Evolutionary conservation across 2,888 invertebrate species (phyloP).

Genomic region (Cabera pusaria): DNA sequence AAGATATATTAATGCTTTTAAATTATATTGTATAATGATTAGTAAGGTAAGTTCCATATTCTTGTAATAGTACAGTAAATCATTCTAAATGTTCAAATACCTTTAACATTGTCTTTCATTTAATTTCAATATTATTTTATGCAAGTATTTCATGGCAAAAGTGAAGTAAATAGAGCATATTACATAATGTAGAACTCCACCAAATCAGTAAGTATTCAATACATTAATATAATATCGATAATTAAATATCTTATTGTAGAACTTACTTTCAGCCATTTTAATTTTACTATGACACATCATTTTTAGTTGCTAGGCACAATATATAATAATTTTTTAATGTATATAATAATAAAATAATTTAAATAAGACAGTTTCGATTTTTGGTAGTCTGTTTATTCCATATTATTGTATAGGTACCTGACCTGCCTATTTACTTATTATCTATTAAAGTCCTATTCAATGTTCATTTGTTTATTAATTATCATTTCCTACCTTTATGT

Average conservation of each 20-base stretch:
- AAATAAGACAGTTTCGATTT: conserved; percentile 16
- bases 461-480: no score
- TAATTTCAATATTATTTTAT: no score
- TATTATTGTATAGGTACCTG: conserved; percentile 21
- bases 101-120: no score
- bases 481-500: no score
- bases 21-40: conserved; percentile 5
- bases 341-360: conserved; percentile 20
- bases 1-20: conserved; percentile 9
- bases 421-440: conserved; percentile 27
- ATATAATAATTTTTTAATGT: conserved; percentile 8
- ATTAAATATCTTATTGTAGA: no score
- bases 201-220: conserved; percentile 28
- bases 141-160: no score
- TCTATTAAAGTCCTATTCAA: conserved; percentile 30
- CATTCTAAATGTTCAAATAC: no score
- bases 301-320: conserved; percentile 3
- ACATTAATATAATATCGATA: no score
- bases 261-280: no score
- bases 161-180: no score
- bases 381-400: conserved; percentile 18
- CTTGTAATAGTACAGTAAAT: conserved; percentile 3
- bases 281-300: background rate
- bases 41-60: conserved; percentile 12
- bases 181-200: no score